Conservation (phyloP, 2,797 vertebrate species). For the Gallinago solitaria region DNA sequence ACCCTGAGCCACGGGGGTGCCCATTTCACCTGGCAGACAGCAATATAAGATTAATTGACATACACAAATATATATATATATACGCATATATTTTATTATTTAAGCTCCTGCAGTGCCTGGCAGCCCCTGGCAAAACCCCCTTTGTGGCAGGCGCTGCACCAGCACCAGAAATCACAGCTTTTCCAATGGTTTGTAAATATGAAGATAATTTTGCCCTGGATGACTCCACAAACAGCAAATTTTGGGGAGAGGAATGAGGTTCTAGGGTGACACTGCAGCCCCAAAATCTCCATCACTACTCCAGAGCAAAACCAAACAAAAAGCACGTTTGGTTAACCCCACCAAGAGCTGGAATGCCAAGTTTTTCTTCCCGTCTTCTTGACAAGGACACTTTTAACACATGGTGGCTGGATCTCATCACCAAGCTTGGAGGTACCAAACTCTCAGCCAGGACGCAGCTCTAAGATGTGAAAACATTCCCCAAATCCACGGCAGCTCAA, state of each 20-base stretch:
- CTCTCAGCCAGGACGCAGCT: accelerated
- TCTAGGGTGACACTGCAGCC: neutral
- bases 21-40: accelerated
- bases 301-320: neutral
- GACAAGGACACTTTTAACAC: accelerated
- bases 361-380: neutral
- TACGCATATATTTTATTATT: accelerated
- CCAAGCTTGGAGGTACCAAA: accelerated
- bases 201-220: accelerated
- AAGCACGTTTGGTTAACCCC: accelerated
- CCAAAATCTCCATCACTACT: accelerated
- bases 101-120: neutral
- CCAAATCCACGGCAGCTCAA: accelerated
- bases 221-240: no score
- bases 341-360: accelerated
- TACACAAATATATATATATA: accelerated
- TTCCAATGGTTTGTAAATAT: accelerated
- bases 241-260: accelerated
- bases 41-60: neutral
- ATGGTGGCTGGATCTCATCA: neutral
- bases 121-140: neutral
- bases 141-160: accelerated
- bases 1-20: neutral
- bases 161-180: neutral
- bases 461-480: accelerated